A percentile compares a stretch with the other conserved stretches of the same genome.
Evolutionary conservation across 1,140 invertebrate species (phyloP).

Genomic region (Drosophila mauritiana): DNA sequence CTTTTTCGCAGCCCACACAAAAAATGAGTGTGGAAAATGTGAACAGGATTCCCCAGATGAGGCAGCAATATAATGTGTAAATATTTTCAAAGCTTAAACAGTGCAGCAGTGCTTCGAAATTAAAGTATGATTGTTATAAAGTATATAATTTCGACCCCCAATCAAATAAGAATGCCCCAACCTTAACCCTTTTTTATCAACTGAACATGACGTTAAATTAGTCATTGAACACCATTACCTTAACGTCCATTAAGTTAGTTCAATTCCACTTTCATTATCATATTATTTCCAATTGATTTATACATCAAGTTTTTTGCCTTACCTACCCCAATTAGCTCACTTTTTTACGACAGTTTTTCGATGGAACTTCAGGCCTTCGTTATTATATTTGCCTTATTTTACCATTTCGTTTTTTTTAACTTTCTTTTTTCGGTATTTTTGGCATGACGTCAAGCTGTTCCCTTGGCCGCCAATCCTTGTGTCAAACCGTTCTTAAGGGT

Average conservation of each 20-base stretch:
- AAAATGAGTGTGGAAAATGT: constrained; percentile 6
- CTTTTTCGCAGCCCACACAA: constrained; percentile 34
- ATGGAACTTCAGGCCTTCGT: constrained; percentile 23
- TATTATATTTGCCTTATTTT: constrained; percentile 5
- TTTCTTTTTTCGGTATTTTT: constrained; percentile 8
- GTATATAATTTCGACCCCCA: not conserved
- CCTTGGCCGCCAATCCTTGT: constrained; percentile 44
- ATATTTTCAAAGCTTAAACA: constrained; percentile 11
- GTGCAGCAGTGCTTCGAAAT: not conserved
- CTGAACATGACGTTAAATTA: not conserved
- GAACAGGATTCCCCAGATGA: constrained; percentile 19
- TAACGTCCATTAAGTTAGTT: constrained; percentile 20
- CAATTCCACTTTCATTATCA: constrained; percentile 16
- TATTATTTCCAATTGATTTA: constrained; percentile 51
- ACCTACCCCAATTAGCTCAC: constrained; percentile 12
- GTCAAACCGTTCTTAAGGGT: constrained; percentile 45
- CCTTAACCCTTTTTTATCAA: not conserved
- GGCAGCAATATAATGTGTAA: constrained; percentile 37
- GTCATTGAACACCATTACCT: not conserved
- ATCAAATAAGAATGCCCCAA: not conserved
- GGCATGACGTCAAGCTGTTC: constrained; percentile 53
- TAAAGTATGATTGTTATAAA: not conserved
- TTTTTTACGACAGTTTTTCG: not conserved
- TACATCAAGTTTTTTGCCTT: constrained; percentile 3
- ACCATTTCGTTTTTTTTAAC: not conserved